Conservation (phyloP, 2,797 vertebrate genomes). For the Macropodus opercularis region DNA sequence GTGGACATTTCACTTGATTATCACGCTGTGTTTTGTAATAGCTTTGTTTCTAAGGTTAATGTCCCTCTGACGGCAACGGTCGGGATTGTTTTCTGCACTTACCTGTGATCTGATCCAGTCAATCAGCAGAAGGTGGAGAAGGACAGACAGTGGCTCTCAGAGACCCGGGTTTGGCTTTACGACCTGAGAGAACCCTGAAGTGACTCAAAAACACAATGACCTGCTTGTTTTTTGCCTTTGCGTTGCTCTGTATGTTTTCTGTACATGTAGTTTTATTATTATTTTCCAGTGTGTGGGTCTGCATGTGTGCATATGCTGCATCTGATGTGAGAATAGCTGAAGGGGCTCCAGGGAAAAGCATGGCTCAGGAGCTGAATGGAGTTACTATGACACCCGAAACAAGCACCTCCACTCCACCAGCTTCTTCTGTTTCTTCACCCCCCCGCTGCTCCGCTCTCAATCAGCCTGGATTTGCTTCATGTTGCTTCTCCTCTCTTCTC, state of each 20-base stretch:
- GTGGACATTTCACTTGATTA: background rate
- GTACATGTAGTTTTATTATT: background rate
- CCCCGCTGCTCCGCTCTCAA: conserved; percentile 62
- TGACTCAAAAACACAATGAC: background rate
- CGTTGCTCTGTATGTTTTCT: background rate
- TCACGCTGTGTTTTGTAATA: background rate
- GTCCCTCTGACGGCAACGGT: too few relatives aligned
- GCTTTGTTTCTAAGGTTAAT: background rate
- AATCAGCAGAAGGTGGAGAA: too few relatives aligned
- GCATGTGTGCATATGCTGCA: conserved; percentile 63
- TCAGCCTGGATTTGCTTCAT: conserved; percentile 55
- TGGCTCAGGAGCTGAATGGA: conserved; percentile 74
- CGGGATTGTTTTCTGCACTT: too few relatives aligned
- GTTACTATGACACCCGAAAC: conserved; percentile 83
- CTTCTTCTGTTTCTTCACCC: conserved; percentile 82
- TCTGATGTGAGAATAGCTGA: conserved; percentile 82
- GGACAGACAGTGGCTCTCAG: too few relatives aligned
- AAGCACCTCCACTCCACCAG: conserved; percentile 74
- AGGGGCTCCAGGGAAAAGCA: conserved; percentile 81
- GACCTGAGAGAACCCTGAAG: too few relatives aligned
- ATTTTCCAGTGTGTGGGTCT: conserved; percentile 15
- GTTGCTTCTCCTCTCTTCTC: conserved; percentile 29
- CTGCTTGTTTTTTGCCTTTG: background rate
- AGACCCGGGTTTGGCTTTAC: too few relatives aligned
- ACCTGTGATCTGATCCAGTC: too few relatives aligned